Evolutionary conservation across 2,113 vertebrate species (phyloP).

Genomic region (Atlantisia rogersi): DNA sequence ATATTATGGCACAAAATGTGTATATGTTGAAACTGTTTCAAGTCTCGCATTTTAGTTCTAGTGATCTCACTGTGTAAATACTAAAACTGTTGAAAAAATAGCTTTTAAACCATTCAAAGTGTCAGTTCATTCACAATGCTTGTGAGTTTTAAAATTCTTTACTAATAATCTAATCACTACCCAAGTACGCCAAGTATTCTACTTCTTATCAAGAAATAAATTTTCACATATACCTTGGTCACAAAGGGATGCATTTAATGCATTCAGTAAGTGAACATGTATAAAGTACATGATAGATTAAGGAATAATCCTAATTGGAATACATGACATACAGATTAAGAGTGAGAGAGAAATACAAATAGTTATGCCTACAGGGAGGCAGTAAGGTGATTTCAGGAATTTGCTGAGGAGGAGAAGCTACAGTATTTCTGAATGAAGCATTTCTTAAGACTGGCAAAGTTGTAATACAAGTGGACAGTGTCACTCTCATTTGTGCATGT

Average conservation of each 20-base stretch:
- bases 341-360: slow-evolving; percentile 33
- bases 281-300: not conserved
- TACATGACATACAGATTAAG: slow-evolving; percentile 22
- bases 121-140: not conserved
- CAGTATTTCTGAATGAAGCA: not conserved
- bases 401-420: not conserved
- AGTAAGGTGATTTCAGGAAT: not conserved
- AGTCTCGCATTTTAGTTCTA: slow-evolving; percentile 52
- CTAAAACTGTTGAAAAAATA: slow-evolving; percentile 20
- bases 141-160: not conserved
- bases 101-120: slow-evolving; percentile 5
- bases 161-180: not conserved
- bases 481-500: not conserved
- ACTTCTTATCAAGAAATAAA: not conserved
- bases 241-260: not conserved
- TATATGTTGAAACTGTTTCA: slow-evolving; percentile 2
- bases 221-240: not conserved
- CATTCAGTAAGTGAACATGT: not conserved
- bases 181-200: not conserved
- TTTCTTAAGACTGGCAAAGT: not conserved
- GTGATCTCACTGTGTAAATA: slow-evolving; percentile 15
- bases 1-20: slow-evolving; percentile 7
- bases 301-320: not conserved
- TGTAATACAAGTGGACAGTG: not conserved
- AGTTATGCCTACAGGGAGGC: not conserved